Conservation (phyloP, 2,888 invertebrate species). For the Ochropleura plecta region DNA sequence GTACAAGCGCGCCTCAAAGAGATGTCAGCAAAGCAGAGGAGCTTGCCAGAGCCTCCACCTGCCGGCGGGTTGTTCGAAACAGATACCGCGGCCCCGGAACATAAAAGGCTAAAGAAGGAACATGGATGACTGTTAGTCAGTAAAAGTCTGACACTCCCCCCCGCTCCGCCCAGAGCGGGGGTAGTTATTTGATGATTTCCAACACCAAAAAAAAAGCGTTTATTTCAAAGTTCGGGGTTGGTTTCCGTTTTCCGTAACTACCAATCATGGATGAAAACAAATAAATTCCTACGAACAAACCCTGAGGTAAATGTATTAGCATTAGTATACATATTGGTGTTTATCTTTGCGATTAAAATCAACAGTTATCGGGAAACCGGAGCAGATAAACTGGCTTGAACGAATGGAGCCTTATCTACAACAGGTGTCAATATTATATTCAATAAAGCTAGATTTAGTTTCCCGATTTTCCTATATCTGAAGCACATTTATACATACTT, state of each 20-base stretch:
- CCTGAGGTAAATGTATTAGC: neutral
- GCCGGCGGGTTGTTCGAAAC: too few relatives aligned
- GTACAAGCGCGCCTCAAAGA: too few relatives aligned
- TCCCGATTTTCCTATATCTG: constrained; percentile 3
- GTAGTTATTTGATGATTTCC: too few relatives aligned
- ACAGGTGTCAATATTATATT: constrained; percentile 32
- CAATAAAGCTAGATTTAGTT: constrained; percentile 19
- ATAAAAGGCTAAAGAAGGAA: too few relatives aligned
- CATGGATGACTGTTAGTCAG: too few relatives aligned
- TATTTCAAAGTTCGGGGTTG: neutral
- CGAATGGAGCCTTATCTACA: constrained; percentile 29
- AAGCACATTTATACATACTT: neutral
- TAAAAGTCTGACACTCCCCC: too few relatives aligned
- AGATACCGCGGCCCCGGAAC: too few relatives aligned
- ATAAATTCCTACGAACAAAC: neutral
- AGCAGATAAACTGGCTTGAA: constrained; percentile 3
- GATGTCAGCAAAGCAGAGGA: too few relatives aligned
- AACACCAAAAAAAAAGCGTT: too few relatives aligned
- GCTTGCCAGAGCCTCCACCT: too few relatives aligned
- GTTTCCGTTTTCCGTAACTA: neutral
- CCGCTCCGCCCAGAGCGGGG: too few relatives aligned
- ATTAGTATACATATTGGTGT: neutral
- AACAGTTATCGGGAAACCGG: constrained; percentile 12
- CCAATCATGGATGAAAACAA: neutral
- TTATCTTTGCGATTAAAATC: constrained; percentile 15